Evolutionary conservation across 2,797 vertebrate species (phyloP).

Genomic region (Hoplostethus mediterraneus): DNA sequence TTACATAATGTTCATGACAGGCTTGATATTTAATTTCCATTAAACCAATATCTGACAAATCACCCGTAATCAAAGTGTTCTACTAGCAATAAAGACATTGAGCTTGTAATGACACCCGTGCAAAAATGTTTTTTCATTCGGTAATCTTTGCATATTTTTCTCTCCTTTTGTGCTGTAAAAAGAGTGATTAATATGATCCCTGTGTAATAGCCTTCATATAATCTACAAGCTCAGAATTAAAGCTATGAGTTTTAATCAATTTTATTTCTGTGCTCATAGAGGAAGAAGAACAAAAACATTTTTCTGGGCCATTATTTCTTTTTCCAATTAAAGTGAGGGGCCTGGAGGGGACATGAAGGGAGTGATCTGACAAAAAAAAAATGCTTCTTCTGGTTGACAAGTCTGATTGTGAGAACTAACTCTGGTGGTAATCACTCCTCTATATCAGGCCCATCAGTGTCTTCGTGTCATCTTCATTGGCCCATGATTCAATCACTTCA

Average conservation of each 20-base stretch:
- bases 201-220: background rate
- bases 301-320: constrained; percentile 29
- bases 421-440: constrained; percentile 42
- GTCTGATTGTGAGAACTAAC: constrained; percentile 36
- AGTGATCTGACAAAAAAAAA: constrained; percentile 2
- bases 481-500: constrained; percentile 55
- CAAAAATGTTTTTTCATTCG: background rate
- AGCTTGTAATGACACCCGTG: background rate
- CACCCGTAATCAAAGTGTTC: background rate
- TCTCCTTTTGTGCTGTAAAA: constrained; percentile 4
- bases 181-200: constrained; percentile 1
- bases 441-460: constrained; percentile 54
- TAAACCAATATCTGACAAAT: background rate
- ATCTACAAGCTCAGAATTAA: background rate
- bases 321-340: constrained; percentile 13
- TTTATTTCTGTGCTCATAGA: constrained; percentile 2
- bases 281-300: background rate
- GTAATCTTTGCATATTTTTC: constrained; percentile 9
- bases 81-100: background rate
- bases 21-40: background rate
- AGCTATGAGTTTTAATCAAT: constrained; percentile 11
- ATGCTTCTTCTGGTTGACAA: background rate
- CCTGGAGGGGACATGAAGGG: background rate
- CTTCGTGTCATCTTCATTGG: constrained; percentile 46
- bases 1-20: background rate